Evolutionary conservation across 2,113 vertebrate genomes (phyloP).

Genomic region (Gasterosteus aculeatus): DNA sequence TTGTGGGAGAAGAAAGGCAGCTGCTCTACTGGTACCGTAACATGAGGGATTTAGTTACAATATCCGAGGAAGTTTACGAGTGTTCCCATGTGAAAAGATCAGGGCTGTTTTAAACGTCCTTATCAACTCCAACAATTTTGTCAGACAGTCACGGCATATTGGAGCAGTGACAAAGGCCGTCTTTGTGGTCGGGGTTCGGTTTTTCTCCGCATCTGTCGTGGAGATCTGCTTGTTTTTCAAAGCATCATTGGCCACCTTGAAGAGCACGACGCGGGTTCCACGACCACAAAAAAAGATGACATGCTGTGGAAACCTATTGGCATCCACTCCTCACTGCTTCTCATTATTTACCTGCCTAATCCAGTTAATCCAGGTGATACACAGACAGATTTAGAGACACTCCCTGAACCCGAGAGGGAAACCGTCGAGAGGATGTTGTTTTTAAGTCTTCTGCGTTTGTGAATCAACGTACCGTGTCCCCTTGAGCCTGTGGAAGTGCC

Average conservation of each 20-base stretch:
- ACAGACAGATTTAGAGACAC: conserved; percentile 33
- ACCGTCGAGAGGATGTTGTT: conserved; percentile 46
- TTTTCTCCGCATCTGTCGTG: conserved; percentile 58
- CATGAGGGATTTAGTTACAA: conserved; percentile 77
- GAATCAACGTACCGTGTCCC: conserved; percentile 67
- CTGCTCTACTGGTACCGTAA: conserved; percentile 61
- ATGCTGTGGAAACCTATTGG: not conserved
- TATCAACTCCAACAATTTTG: conserved; percentile 78
- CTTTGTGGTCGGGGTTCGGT: conserved; percentile 74
- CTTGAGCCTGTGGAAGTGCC: conserved; percentile 60
- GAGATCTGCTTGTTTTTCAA: conserved; percentile 73
- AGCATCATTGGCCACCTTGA: conserved; percentile 73
- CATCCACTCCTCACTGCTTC: conserved; percentile 24
- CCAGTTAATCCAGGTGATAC: conserved; percentile 62
- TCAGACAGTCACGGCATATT: conserved; percentile 84
- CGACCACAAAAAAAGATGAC: conserved; percentile 37
- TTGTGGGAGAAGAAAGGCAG: conserved; percentile 57
- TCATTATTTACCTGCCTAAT: conserved; percentile 50
- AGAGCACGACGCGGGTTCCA: conserved; percentile 48
- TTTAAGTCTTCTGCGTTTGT: conserved; percentile 56
- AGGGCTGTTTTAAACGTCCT: conserved; percentile 68
- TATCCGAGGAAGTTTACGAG: conserved; percentile 69
- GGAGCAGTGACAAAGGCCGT: conserved; percentile 74
- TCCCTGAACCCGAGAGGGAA: conserved; percentile 29
- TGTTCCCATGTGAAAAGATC: conserved; percentile 59